These are phyloP conservation scores for Aurelia aurita DNA, from an alignment of 30 jellyfish, hydroid and myxozoan species.

Conservation along the genomic window DNA sequence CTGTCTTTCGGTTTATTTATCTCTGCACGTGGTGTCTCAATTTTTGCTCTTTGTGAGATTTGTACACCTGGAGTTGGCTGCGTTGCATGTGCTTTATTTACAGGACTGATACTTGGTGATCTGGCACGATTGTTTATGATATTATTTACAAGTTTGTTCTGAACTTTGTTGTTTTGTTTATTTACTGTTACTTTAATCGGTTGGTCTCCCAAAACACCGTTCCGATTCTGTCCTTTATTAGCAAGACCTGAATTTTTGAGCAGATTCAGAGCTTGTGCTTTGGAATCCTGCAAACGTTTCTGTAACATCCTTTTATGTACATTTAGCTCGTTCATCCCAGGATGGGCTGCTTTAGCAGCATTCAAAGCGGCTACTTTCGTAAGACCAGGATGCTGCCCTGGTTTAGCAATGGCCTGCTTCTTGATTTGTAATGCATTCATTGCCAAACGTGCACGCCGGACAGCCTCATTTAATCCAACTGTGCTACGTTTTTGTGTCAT, in stretches of 20 bases:
- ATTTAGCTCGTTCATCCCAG: not conserved
- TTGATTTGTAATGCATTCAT: slow-evolving; percentile 31
- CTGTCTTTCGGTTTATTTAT: slow-evolving; percentile 67
- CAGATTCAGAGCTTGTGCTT: slow-evolving; percentile 67
- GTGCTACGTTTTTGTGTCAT: slow-evolving; percentile 26
- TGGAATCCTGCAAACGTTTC: slow-evolving; percentile 60
- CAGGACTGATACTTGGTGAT: slow-evolving; percentile 29
- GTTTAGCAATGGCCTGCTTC: slow-evolving; percentile 10
- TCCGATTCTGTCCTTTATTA: slow-evolving; percentile 41
- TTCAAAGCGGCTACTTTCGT: not conserved
- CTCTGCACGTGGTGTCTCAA: slow-evolving; percentile 62
- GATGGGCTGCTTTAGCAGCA: slow-evolving; percentile 12
- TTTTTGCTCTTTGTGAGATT: slow-evolving; percentile 52
- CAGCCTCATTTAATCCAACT: slow-evolving; percentile 51
- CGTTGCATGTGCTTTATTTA: not conserved
- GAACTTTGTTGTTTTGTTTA: slow-evolving; percentile 17
- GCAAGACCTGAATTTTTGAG: slow-evolving; percentile 20
- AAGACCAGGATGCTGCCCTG: not conserved
- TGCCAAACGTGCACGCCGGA: slow-evolving; percentile 60
- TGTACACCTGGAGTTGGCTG: slow-evolving; percentile 39
- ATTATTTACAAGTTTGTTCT: not conserved
- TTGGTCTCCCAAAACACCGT: slow-evolving; percentile 83
- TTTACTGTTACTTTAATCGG: slow-evolving; percentile 26
- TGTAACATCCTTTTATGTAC: slow-evolving; percentile 38
- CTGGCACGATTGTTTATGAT: not conserved